A percentile compares a stretch with the other conserved stretches of the same genome.
Conservation (phyloP, 2,113 vertebrate genomes). For the Gymnobelideus leadbeateri region DNA sequence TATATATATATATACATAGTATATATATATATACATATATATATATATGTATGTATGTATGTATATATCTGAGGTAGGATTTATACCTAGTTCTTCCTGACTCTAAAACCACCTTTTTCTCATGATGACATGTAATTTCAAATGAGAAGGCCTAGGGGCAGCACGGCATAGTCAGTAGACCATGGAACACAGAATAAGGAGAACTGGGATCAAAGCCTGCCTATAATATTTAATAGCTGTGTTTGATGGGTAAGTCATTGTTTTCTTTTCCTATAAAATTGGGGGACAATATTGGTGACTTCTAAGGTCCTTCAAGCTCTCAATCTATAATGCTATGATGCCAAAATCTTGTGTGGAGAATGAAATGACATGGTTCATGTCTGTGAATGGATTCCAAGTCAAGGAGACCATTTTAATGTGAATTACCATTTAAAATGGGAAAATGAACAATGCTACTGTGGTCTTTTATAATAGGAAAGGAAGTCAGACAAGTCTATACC, state of each 20-base stretch:
- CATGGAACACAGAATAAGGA: background rate
- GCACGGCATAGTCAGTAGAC: background rate
- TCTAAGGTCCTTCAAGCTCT: background rate
- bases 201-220: background rate
- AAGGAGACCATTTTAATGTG: conserved; percentile 53
- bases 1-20: too few relatives aligned
- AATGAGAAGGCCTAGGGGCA: background rate
- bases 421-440: conserved; percentile 61
- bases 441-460: conserved; percentile 47
- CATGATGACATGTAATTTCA: background rate
- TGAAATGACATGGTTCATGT: conserved; percentile 31
- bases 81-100: background rate
- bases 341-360: conserved; percentile 15
- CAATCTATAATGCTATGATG: background rate
- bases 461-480: conserved; percentile 41
- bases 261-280: background rate
- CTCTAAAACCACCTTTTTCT: background rate
- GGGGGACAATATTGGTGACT: background rate
- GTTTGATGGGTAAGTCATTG: background rate
- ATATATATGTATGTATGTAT: too few relatives aligned
- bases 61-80: background rate
- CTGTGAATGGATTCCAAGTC: conserved; percentile 42
- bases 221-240: background rate
- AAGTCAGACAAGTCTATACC: conserved; percentile 51
- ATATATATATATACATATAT: too few relatives aligned